Conservation (phyloP, 92 coral and sea anemone genomes). For the Bergia sp. region DNA sequence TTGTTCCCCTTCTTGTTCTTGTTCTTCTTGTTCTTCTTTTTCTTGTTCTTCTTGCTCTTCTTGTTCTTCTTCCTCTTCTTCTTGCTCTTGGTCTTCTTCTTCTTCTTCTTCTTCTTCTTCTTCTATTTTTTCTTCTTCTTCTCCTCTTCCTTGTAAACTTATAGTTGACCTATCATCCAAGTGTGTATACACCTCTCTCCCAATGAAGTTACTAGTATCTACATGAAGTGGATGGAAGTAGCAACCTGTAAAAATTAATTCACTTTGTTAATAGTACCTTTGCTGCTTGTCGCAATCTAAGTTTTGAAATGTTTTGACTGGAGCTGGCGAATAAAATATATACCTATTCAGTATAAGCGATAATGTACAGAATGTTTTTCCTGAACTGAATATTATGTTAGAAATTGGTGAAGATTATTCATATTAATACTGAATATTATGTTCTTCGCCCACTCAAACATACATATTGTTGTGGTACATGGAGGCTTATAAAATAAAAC, state of each 20-base stretch:
- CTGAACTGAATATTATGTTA: too few relatives aligned
- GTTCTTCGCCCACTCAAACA: too few relatives aligned
- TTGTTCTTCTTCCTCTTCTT: constrained; percentile 11
- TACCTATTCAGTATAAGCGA: too few relatives aligned
- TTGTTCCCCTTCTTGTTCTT: not conserved
- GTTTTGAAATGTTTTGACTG: too few relatives aligned
- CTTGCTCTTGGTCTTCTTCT: not conserved
- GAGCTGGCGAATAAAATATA: too few relatives aligned
- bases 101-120: not conserved
- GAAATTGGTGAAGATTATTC: too few relatives aligned
- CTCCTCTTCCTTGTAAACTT: not conserved
- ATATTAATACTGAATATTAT: too few relatives aligned
- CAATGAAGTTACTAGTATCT: not conserved
- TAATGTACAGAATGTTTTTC: too few relatives aligned
- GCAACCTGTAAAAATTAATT: not conserved
- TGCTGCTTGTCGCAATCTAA: too few relatives aligned
- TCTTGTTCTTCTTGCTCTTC: not conserved
- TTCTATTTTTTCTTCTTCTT: not conserved
- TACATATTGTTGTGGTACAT: not conserved
- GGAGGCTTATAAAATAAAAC: not conserved
- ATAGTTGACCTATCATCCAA: too few relatives aligned
- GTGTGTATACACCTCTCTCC: too few relatives aligned
- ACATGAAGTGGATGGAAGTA: not conserved
- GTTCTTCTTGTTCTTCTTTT: not conserved
- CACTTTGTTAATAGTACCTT: too few relatives aligned